These are phyloP conservation scores for Musca vetustissima DNA, from an alignment of 1,140 invertebrate genomes.

Conservation along the genomic window DNA sequence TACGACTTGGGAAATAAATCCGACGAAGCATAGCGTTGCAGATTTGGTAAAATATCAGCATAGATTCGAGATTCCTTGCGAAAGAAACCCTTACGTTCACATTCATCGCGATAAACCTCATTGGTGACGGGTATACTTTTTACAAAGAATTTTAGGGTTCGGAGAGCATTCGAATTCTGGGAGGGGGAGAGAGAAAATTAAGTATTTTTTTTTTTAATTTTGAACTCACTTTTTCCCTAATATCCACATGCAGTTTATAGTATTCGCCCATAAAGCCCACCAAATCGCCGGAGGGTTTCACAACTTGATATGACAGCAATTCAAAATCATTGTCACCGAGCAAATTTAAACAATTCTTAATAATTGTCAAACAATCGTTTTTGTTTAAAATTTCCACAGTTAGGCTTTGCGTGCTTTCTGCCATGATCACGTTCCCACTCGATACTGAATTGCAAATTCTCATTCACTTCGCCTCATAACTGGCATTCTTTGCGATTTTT, in stretches of 20 bases:
- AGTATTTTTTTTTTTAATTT: neutral
- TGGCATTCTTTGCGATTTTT: too few species aligned
- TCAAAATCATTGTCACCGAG: conserved; percentile 28
- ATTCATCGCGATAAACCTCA: conserved; percentile 38
- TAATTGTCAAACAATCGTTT: conserved; percentile 36
- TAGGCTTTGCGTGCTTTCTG: too few species aligned
- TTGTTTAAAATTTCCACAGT: neutral
- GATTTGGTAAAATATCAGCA: conserved; percentile 35
- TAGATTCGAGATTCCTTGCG: conserved; percentile 39
- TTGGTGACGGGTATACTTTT: conserved; percentile 43
- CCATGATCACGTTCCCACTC: too few species aligned
- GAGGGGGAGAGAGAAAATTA: conserved; percentile 7
- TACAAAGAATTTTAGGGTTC: conserved; percentile 34
- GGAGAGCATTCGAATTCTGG: neutral
- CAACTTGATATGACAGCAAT: conserved; percentile 29
- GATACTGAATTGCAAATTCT: too few species aligned
- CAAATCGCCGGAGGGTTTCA: conserved; percentile 35
- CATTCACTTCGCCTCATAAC: too few species aligned
- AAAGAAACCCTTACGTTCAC: conserved; percentile 47
- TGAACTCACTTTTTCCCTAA: conserved; percentile 1
- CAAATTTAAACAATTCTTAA: conserved; percentile 30
- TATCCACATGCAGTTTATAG: conserved; percentile 34
- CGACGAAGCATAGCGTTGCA: conserved; percentile 39
- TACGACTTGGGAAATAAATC: conserved; percentile 41
- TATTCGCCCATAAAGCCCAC: conserved; percentile 51